Percentiles rank a stretch among this genome's conserved stretches.
phyloP scores from a whole-genome alignment of 2,797 vertebrate genomes.

The Buphagus erythrorhynchus region DNA sequence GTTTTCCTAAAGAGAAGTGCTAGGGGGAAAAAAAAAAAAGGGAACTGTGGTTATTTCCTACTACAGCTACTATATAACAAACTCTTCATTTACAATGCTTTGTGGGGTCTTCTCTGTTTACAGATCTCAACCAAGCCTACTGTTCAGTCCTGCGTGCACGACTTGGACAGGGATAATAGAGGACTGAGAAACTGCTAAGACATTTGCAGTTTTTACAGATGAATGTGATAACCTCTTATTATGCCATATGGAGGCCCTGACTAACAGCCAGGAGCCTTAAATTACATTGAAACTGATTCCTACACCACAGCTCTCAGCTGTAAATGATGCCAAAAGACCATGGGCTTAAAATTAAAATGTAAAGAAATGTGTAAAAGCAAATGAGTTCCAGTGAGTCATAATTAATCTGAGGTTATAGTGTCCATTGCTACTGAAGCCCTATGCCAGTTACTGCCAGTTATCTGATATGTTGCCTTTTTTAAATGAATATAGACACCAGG shows the following conservation, averaged over 20 bases:
- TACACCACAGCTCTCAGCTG: neutral
- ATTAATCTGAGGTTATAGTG: neutral
- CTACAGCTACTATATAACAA: neutral
- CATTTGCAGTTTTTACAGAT: neutral
- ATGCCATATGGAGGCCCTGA: neutral
- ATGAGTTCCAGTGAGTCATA: neutral
- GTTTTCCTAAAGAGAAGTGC: neutral
- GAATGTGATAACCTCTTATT: neutral
- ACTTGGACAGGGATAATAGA: neutral
- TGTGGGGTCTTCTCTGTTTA: neutral
- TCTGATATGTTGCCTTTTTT: neutral
- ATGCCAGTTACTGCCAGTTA: neutral
- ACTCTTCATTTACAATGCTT: neutral
- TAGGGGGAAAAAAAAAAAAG: neutral
- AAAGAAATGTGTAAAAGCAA: neutral
- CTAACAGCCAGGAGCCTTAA: neutral
- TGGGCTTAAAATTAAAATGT: neutral
- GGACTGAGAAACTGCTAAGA: neutral
- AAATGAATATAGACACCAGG: neutral
- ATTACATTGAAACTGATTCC: neutral
- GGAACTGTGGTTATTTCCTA: neutral
- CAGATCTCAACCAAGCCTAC: neutral
- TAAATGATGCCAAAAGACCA: neutral
- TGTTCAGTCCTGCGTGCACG: neutral
- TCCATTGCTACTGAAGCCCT: neutral